phyloP scores from a whole-genome alignment of 2,113 vertebrate genomes.

The Eulacestoma nigropectus region DNA sequence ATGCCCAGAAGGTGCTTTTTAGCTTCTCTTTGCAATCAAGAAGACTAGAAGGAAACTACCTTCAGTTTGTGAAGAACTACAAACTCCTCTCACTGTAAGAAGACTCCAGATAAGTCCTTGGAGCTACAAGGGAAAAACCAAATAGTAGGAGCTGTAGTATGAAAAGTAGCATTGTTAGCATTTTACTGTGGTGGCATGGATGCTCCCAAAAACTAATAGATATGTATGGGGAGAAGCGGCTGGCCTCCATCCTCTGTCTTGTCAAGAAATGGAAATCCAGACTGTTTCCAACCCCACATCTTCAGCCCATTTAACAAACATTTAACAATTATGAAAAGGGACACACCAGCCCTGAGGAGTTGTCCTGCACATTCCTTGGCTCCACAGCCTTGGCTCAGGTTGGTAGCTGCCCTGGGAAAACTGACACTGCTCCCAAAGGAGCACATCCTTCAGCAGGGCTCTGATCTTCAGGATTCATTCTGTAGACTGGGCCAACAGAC shows the following conservation, averaged over 20 bases:
- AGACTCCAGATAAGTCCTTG: not conserved
- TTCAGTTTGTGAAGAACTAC: not conserved
- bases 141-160: not conserved
- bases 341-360: not conserved
- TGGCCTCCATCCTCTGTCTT: not conserved
- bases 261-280: not conserved
- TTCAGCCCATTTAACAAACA: not conserved
- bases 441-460: not conserved
- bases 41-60: not conserved
- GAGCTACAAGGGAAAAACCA: not conserved
- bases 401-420: not conserved
- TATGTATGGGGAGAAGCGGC: rapidly evolving
- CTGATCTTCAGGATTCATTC: too few species aligned
- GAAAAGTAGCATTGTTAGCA: not conserved
- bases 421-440: not conserved
- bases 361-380: rapidly evolving
- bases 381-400: not conserved
- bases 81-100: not conserved
- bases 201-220: not conserved
- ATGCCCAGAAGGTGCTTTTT: not conserved
- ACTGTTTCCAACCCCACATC: rapidly evolving
- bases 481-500: not conserved
- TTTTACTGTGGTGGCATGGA: not conserved
- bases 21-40: not conserved
- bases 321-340: not conserved